Base-by-base conservation (phyloP, 1,140 invertebrate genomes). In the Argopecten irradians region DNA sequence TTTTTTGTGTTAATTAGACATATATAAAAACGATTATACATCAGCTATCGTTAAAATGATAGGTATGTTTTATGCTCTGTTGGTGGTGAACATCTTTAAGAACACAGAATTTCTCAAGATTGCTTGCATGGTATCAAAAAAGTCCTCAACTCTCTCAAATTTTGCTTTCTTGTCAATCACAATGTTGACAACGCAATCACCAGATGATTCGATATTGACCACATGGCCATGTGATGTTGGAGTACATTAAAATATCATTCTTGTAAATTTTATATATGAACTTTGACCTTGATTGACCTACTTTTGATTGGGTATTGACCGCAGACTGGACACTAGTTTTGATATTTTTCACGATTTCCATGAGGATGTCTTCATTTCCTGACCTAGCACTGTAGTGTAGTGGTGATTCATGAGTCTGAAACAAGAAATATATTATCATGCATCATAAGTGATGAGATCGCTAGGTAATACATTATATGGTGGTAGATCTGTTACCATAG, bases 381-480 rank as follows among this genome's bases (percentile, higher is more conserved):
- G 98, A 98, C 32, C 98, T 96, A 8, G 98, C 98, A 93, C 98
- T 98, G 92, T 98, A 98, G 95, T 99, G 99, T 92, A 99, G 98
- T 0, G 98, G 97, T 0, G 99, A 99, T 96, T 99, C 99, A 91
- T 97, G 96, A 0, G 97, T 97, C 96, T 98, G 97, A 8, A 93
- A 84, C 19, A 46, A 84, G 28, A 32, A 28, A 9, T 46, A 84
- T 33, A 90, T 46, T 71, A 43, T 32, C 14, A 32, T 86, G 33
- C 55, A 41, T 55, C 28, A 1, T 71, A 28, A 14, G 9, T 86
- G 39, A 41, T 86, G 46, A 9, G 28, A 36, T 36, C 71, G 34
- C 28, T 8, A 55, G 22, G 43, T 55, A 55, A 13, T 55, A 19
- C 43, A 55, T 19, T 19, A 19, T 11, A 55, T 11, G 43, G 14